phyloP scores from a whole-genome alignment of 2,113 vertebrate species.

The Stercorarius parasiticus region DNA sequence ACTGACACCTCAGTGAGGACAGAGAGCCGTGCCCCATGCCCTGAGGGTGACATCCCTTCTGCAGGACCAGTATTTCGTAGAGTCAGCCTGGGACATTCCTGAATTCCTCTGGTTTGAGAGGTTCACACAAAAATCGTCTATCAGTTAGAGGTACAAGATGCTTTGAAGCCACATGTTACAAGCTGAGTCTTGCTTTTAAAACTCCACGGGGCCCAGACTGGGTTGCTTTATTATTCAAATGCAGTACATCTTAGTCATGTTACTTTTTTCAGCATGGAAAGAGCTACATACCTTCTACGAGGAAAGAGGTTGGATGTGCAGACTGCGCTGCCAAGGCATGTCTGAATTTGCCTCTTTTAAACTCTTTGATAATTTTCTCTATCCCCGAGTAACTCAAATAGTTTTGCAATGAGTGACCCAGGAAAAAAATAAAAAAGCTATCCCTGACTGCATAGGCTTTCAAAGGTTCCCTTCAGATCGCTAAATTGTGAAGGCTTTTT shows the following conservation, averaged over 20 bases:
- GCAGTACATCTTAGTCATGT: background rate
- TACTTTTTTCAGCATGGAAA: slow-evolving; percentile 38
- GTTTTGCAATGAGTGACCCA: background rate
- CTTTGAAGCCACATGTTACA: background rate
- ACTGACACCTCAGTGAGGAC: background rate
- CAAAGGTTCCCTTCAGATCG: background rate
- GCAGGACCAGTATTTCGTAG: background rate
- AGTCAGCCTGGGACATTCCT: background rate
- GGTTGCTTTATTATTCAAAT: slow-evolving; percentile 13
- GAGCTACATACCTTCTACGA: background rate
- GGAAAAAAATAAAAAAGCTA: background rate
- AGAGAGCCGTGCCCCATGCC: background rate
- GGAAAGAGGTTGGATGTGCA: background rate
- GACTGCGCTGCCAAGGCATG: background rate
- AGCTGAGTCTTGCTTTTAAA: slow-evolving; percentile 20
- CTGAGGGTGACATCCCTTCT: background rate
- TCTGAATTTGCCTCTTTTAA: slow-evolving; percentile 43
- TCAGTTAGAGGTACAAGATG: background rate
- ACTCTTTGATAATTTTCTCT: slow-evolving; percentile 5
- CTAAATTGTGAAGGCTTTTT: background rate
- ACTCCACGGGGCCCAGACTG: background rate
- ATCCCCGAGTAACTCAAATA: background rate
- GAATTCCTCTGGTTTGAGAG: background rate
- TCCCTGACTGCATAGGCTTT: background rate
- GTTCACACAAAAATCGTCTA: background rate